These are phyloP conservation scores for Batillaria attramentaria DNA, from an alignment of 1,140 invertebrate species.

Conservation along the genomic window DNA sequence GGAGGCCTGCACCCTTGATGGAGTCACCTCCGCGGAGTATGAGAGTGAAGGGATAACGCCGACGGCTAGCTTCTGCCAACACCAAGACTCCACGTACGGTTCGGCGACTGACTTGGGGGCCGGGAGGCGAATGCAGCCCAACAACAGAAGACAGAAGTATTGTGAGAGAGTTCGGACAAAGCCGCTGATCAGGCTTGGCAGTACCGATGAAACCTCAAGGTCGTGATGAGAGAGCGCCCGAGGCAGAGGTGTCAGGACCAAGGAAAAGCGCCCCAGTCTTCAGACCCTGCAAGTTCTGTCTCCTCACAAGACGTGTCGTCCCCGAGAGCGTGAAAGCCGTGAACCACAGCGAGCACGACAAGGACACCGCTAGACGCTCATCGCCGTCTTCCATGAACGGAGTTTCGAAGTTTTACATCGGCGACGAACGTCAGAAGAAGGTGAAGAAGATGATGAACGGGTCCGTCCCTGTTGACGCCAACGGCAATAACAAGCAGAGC, in stretches of 20 bases:
- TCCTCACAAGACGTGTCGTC: too few species aligned
- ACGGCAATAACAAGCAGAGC: not conserved
- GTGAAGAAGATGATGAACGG: not conserved
- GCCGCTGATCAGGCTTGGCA: too few species aligned
- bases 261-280: too few species aligned
- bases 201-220: too few species aligned
- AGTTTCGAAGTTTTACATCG: constrained; percentile 11
- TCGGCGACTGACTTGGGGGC: not conserved
- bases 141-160: not conserved
- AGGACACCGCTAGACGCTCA: not conserved
- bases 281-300: too few species aligned
- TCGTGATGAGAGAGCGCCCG: too few species aligned
- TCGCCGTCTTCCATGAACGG: constrained; percentile 7
- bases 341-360: not conserved
- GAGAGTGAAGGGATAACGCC: constrained; percentile 22
- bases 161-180: too few species aligned
- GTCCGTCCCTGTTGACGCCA: not conserved
- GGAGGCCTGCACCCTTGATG: too few species aligned
- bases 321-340: not conserved
- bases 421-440: not conserved
- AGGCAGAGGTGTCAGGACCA: too few species aligned
- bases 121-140: not conserved
- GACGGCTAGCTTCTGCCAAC: constrained; percentile 14
- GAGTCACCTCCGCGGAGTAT: not conserved
- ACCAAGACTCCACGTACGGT: too few species aligned